Base-by-base conservation (phyloP, 2,113 vertebrate genomes). In the Mirounga angustirostris region DNA sequence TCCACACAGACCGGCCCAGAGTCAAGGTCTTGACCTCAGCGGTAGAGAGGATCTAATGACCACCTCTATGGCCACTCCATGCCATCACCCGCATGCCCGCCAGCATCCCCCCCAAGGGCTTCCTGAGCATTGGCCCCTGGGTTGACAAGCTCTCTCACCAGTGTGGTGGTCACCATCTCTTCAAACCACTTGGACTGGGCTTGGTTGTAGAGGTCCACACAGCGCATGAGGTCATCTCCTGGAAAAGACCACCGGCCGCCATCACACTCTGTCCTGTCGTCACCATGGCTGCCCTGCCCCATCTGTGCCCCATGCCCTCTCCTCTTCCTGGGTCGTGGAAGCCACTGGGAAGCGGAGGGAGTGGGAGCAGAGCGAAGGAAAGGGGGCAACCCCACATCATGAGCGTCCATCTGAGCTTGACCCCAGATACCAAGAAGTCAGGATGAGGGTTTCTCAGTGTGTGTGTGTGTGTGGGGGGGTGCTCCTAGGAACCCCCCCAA, bases 131-230 rank as follows among this genome's bases (percentile, higher is more conserved):
- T 28, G 6, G 40, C 2, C n/a, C 69, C 30, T 1, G 7, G 0
- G 1, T 2, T 0, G 1, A 7, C 33, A 16, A 3, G 50, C 26
- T 13, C 33, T 12, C 99, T 93, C 98, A 99, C 99, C 99, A 99
- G 97, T 14, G 99, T 99, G 33, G 99, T 99, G 21, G 99, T 99
- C 94, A 99, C 99, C 99, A 99, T 99, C 98, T 99, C 99, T 98
- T 99, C 99, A 98, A 99, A 99, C 99, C 99, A 99, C 91, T 99
- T 99, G 95, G 99, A 99, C 98, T 99, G 99, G 52, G 99, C 99
- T 98, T 99, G 99, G 95, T 99, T 99, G 97, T 99, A 99, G 73
- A 99, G 99, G 98, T 99, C 99, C 36, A 99, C 99, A 2, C 99
- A 99, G 95, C 99, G 99, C 99, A 99, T 99, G 96, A 99, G 99